These are phyloP conservation scores for Semaprochilodus insignis DNA, from an alignment of 2,797 vertebrate species.

Conservation along the genomic window DNA sequence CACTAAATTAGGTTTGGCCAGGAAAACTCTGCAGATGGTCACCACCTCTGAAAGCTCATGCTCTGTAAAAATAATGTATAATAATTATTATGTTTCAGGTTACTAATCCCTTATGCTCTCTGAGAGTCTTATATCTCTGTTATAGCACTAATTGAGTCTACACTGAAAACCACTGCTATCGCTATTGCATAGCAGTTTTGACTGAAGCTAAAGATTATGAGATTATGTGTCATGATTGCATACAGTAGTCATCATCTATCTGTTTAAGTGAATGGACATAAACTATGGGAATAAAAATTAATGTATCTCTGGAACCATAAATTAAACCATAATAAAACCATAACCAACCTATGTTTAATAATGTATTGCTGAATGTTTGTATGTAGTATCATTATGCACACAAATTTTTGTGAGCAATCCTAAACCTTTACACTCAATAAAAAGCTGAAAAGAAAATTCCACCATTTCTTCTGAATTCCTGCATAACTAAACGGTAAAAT, in stretches of 20 bases:
- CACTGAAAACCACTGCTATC: neutral
- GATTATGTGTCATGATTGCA: slow-evolving; percentile 23
- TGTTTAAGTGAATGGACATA: neutral
- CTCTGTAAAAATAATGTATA: slow-evolving; percentile 36
- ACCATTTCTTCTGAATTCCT: no score
- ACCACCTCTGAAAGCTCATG: slow-evolving; percentile 30
- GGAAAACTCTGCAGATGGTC: slow-evolving; percentile 26
- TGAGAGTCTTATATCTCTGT: slow-evolving; percentile 29
- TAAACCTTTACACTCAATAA: no score
- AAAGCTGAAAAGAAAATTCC: no score
- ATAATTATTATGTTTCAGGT: slow-evolving; percentile 28
- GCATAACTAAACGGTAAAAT: no score
- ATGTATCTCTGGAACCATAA: no score
- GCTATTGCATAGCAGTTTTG: slow-evolving; percentile 12
- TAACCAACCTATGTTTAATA: no score
- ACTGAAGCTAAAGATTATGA: slow-evolving; percentile 12
- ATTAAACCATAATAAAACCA: no score
- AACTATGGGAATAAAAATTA: neutral
- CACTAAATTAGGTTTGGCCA: slow-evolving; percentile 42
- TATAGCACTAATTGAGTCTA: slow-evolving; percentile 16
- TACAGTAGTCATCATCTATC: neutral
- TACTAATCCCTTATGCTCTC: slow-evolving; percentile 1
- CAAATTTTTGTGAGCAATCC: no score
- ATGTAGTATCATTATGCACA: no score
- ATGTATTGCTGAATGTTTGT: no score